Percentiles rank a stretch among this genome's conserved stretches.
Conservation (phyloP, 2,888 invertebrate genomes). For the Lepeophtheirus nordmannii region DNA sequence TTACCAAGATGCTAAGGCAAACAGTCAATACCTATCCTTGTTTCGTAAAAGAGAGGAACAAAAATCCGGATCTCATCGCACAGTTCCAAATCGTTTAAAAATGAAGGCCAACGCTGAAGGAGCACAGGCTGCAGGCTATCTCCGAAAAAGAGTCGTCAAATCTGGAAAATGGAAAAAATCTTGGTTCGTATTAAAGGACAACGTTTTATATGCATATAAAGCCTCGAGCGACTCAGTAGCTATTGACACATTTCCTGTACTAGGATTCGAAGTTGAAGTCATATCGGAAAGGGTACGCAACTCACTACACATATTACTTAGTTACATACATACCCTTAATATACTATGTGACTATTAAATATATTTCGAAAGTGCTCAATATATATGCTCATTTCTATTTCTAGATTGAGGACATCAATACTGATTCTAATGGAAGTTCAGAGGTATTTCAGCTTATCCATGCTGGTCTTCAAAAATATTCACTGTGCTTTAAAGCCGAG, state of each 20-base stretch:
- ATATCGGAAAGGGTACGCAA: not conserved
- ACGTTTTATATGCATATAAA: not conserved
- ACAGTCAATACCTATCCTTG: not conserved
- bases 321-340: not conserved
- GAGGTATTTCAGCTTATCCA: not conserved
- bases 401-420: not conserved
- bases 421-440: not conserved
- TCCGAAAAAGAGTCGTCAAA: not conserved
- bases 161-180: slow-evolving; percentile 2
- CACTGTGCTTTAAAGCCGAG: not conserved
- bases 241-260: not conserved
- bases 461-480: slow-evolving; percentile 2
- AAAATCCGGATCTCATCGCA: not conserved
- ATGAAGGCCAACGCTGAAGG: not conserved
- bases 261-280: not conserved
- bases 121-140: not conserved
- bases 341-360: too few relatives aligned
- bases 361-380: not conserved
- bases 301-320: not conserved
- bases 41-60: not conserved
- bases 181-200: not conserved
- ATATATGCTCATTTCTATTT: not conserved
- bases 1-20: not conserved
- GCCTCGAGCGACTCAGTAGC: not conserved
- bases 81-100: not conserved